Evolutionary conservation across 2,888 invertebrate species (phyloP).

Genomic region (Agrotis clavis): DNA sequence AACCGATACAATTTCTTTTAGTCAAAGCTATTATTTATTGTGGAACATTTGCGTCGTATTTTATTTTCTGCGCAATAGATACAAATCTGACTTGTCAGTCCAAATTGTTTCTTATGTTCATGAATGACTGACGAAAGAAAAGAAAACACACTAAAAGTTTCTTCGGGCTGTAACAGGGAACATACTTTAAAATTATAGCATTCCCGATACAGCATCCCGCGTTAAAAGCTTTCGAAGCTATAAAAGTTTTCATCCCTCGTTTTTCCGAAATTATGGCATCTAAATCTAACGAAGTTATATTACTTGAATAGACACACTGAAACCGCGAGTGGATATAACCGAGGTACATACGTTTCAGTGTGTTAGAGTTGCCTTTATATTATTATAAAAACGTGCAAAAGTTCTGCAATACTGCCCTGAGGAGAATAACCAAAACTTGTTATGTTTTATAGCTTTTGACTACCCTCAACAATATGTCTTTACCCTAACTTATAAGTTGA

Average conservation of each 20-base stretch:
- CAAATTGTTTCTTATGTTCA: constrained; percentile 39
- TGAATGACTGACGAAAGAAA: constrained; percentile 39
- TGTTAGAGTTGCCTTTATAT: background rate
- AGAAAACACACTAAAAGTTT: constrained; percentile 53
- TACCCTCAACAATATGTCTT: background rate
- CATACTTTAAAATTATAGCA: constrained; percentile 64
- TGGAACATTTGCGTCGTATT: constrained; percentile 19
- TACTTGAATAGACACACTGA: constrained; percentile 47
- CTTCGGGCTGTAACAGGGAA: constrained; percentile 39
- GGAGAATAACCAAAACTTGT: background rate
- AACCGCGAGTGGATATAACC: constrained; percentile 2
- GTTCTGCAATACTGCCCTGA: background rate
- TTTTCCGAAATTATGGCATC: constrained; percentile 64
- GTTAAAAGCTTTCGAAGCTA: constrained; percentile 66
- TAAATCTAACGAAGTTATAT: constrained; percentile 60
- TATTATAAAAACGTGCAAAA: constrained; percentile 5
- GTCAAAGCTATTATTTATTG: constrained; percentile 46
- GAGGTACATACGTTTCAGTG: background rate
- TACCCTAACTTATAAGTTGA: background rate
- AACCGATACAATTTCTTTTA: constrained; percentile 55
- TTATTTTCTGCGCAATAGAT: constrained; percentile 39
- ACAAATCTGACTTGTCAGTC: constrained; percentile 26
- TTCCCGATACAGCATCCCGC: constrained; percentile 61
- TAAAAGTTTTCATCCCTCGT: constrained; percentile 64
- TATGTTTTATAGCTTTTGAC: background rate